Evolutionary conservation across 2,888 invertebrate species (phyloP).

Genomic region (Lasioglossum vierecki): DNA sequence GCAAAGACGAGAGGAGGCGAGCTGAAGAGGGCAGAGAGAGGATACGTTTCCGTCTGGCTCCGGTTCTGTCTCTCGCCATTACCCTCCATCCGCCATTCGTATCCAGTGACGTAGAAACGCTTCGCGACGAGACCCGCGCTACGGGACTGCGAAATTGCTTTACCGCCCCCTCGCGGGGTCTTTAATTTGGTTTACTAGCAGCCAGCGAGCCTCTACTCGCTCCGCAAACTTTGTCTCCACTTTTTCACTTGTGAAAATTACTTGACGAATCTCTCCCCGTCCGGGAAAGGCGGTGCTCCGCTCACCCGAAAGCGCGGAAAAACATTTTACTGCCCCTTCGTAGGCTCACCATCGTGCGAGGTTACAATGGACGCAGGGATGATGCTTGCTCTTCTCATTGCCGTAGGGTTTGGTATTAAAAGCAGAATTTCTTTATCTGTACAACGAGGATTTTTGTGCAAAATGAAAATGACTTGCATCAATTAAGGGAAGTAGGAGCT

Average conservation of each 20-base stretch:
- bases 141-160: constrained; percentile 71
- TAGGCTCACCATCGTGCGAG: neutral
- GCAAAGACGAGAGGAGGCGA: constrained; percentile 27
- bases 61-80: constrained; percentile 62
- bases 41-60: constrained; percentile 40
- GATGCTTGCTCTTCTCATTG: neutral
- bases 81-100: constrained; percentile 60
- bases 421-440: neutral
- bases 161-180: constrained; percentile 66
- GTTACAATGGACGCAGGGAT: neutral
- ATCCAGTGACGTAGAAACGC: constrained; percentile 66
- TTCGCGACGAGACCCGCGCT: constrained; percentile 51
- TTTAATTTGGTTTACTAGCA: constrained; percentile 72
- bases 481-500: neutral
- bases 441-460: neutral
- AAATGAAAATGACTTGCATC: neutral
- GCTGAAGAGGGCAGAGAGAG: constrained; percentile 20
- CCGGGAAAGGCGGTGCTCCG: neutral
- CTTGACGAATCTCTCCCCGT: constrained; percentile 44
- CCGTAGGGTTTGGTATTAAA: neutral
- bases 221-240: constrained; percentile 62
- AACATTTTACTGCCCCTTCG: neutral
- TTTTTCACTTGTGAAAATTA: constrained; percentile 57
- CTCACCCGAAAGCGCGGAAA: neutral
- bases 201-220: constrained; percentile 38